Percentiles rank a stretch among this genome's conserved stretches.
These are phyloP conservation scores for Frankliniella intonsa DNA, from an alignment of 2,888 invertebrate species.

Conservation along the genomic window DNA sequence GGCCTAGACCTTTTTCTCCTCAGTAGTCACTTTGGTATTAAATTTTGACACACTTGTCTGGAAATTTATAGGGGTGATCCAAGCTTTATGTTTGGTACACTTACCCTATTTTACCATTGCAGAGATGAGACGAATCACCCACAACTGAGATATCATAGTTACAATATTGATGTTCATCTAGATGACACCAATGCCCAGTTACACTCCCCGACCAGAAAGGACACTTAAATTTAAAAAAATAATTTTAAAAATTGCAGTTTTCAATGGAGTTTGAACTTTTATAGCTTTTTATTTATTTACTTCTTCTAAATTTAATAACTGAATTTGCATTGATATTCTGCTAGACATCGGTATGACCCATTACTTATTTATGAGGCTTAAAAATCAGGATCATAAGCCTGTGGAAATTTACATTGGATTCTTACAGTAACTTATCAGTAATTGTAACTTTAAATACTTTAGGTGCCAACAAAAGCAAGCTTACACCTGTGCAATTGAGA, in stretches of 20 bases:
- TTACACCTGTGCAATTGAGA: conserved; percentile 13
- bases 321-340: neutral
- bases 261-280: neutral
- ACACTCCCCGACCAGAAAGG: neutral
- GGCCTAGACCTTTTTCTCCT: no score
- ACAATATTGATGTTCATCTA: neutral
- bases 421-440: no score
- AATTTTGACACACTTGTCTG: neutral
- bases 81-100: no score
- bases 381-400: no score
- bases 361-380: neutral
- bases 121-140: no score
- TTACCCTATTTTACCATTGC: no score
- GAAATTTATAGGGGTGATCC: no score
- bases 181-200: conserved; percentile 20
- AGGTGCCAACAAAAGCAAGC: conserved; percentile 16
- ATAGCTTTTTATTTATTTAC: no score
- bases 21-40: neutral
- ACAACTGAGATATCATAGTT: neutral
- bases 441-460: neutral
- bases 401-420: no score
- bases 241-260: neutral
- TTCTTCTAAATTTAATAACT: no score
- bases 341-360: neutral
- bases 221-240: neutral